Conservation (phyloP, 1,140 invertebrate genomes). For the Pogonognathellus flavescens region DNA sequence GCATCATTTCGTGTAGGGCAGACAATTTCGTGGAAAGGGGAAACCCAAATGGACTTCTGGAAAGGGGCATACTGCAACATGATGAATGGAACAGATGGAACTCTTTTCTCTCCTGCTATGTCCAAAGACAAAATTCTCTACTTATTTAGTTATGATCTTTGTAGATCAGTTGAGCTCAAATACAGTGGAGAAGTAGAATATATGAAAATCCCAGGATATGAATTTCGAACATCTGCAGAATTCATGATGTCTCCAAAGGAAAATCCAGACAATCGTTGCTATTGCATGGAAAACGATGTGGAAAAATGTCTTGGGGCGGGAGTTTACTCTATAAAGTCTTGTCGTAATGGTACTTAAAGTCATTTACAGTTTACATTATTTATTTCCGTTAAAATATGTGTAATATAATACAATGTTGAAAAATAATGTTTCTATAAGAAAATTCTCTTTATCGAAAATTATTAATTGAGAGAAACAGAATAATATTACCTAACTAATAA, state of each 20-base stretch:
- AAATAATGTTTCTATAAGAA: no score
- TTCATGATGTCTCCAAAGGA: background rate
- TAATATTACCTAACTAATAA: background rate
- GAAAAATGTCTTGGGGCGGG: background rate
- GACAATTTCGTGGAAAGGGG: background rate
- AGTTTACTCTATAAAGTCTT: background rate
- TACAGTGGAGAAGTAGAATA: conserved; percentile 25
- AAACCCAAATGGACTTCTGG: conserved; percentile 23
- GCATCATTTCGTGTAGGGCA: background rate
- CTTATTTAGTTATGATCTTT: conserved; percentile 55
- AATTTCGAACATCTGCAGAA: background rate
- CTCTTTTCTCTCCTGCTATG: conserved; percentile 3
- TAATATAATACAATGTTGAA: no score
- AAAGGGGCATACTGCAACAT: conserved; percentile 24
- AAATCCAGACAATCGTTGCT: background rate
- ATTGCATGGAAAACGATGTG: background rate
- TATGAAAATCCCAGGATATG: conserved; percentile 29
- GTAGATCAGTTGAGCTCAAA: conserved; percentile 46
- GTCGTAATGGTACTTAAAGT: conserved; percentile 39
- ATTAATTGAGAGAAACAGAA: no score
- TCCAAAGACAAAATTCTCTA: background rate
- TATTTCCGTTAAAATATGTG: no score
- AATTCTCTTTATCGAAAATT: no score
- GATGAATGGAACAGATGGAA: conserved; percentile 51
- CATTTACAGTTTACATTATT: background rate